A percentile compares a stretch with the other conserved stretches of the same genome.
Conservation (phyloP, 2,888 invertebrate species). For the Lampropteryx suffumata region DNA sequence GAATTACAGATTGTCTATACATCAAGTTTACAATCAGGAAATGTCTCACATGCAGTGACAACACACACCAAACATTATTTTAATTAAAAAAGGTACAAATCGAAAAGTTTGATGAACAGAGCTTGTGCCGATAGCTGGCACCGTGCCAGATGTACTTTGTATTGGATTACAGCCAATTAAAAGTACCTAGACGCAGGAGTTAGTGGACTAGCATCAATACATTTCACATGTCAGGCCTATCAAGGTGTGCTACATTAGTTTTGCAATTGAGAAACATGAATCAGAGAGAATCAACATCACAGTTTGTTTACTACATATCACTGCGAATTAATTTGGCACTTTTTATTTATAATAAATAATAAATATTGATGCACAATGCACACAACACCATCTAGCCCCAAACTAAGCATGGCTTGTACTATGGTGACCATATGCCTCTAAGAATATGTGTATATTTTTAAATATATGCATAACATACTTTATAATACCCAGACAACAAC, state of each 20-base stretch:
- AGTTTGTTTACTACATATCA: conserved; percentile 12
- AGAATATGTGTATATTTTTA: no score
- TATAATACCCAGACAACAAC: no score
- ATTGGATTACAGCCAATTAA: conserved; percentile 82
- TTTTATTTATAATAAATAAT: no score
- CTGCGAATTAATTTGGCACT: no score
- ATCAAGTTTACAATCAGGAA: conserved; percentile 46
- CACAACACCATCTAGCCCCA: no score
- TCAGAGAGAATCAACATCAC: conserved; percentile 38
- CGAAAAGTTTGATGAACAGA: conserved; percentile 76
- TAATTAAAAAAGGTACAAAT: conserved; percentile 76
- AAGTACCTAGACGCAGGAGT: conserved; percentile 66
- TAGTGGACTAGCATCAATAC: conserved; percentile 61
- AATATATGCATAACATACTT: no score
- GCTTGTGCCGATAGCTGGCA: conserved; percentile 74
- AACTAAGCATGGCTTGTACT: no score
- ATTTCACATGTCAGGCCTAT: conserved; percentile 67
- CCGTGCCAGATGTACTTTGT: conserved; percentile 76
- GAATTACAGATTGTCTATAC: conserved; percentile 14
- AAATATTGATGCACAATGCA: no score
- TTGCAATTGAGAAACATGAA: conserved; percentile 51
- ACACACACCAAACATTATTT: conserved; percentile 48
- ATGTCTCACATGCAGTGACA: conserved; percentile 35
- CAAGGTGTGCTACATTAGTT: conserved; percentile 68
- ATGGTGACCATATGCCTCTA: no score